These are phyloP conservation scores for Myotis davidii DNA, from an alignment of 2,113 vertebrate genomes.

Conservation along the genomic window DNA sequence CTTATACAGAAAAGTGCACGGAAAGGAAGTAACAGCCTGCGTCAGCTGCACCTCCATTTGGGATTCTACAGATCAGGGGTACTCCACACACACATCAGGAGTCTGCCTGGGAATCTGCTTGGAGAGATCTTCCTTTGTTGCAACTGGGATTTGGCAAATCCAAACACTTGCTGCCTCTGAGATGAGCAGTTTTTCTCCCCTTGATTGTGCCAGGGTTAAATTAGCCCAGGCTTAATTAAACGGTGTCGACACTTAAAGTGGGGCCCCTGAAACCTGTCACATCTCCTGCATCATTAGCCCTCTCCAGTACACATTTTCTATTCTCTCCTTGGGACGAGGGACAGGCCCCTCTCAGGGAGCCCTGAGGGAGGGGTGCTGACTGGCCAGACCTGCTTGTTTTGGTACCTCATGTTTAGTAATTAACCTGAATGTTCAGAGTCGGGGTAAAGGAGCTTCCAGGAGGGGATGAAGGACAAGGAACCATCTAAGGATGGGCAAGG, in stretches of 20 bases:
- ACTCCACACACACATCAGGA: neutral
- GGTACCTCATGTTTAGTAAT: conserved; percentile 61
- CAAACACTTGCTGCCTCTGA: conserved; percentile 39
- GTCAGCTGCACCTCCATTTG: neutral
- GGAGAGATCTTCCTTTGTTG: neutral
- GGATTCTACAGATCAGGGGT: neutral
- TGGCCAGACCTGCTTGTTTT: conserved; percentile 5
- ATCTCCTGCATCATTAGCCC: conserved; percentile 49
- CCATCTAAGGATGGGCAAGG: conserved; percentile 20
- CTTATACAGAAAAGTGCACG: neutral
- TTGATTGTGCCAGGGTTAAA: conserved; percentile 63
- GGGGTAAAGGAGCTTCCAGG: neutral
- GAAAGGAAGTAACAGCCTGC: conserved; percentile 34
- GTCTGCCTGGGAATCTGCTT: neutral
- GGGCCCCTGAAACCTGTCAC: conserved; percentile 44
- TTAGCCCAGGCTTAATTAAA: conserved; percentile 75
- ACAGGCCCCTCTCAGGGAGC: neutral
- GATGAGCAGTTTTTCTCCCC: conserved; percentile 64
- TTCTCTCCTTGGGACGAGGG: neutral
- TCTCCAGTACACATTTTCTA: conserved; percentile 20
- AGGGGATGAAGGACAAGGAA: neutral
- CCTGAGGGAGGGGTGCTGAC: neutral
- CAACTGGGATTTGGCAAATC: neutral
- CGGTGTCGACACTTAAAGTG: conserved; percentile 55
- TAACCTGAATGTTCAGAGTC: neutral